Evolutionary conservation across 2,888 invertebrate genomes (phyloP), one percentile per base, ranked within the genome.

Genomic region (Falcaria lacertinaria): DNA sequence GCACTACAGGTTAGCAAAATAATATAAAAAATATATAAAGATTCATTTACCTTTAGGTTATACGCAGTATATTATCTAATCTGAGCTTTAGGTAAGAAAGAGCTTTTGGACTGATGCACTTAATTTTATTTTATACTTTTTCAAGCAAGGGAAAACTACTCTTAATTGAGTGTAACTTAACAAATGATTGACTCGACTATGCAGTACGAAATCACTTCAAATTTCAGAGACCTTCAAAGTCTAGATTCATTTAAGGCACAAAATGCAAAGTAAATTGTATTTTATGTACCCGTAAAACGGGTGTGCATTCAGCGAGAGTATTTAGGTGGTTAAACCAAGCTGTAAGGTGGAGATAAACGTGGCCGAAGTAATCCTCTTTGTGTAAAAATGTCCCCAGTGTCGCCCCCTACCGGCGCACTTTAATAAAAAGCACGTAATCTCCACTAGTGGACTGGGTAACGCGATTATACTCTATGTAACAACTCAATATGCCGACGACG

Each of bases 401-500:
- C 80, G 69, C 84, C 79, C 83, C 84, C 80, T 68, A 71, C 66
- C 61, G 72, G 68, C 69, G 66, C 68, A 85, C 82, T 85, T 89
- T 87, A 89, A 88, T 89, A 89, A 88, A 89, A 89, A 88, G 84
- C 81, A 73, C 74, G 79, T 89, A 89, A 88, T 87, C 87, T 82
- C 66, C 76, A 80, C 80, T 88, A 84, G 81, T 86, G 84, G 87
- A 87, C 80, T 82, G 84, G 73, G 80, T 88, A 86, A 89, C 85
- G 80, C 84, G 88, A 88, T 89, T 88, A 87, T 78, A 53, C 74
- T 75, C 74, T 76, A 79, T 74, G 69, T 81, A 83, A 85, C 83
- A 83, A 80, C 83, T 84, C 85, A 86, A 84, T 87, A 84, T 76
- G 76, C 65, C 62, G 57, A 61, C 50, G 55, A 70, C 69, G 80